Evolutionary conservation across 2,113 vertebrate species (phyloP), one percentile per base, ranked within the genome.

Genomic region (Anoplopoma fimbria): DNA sequence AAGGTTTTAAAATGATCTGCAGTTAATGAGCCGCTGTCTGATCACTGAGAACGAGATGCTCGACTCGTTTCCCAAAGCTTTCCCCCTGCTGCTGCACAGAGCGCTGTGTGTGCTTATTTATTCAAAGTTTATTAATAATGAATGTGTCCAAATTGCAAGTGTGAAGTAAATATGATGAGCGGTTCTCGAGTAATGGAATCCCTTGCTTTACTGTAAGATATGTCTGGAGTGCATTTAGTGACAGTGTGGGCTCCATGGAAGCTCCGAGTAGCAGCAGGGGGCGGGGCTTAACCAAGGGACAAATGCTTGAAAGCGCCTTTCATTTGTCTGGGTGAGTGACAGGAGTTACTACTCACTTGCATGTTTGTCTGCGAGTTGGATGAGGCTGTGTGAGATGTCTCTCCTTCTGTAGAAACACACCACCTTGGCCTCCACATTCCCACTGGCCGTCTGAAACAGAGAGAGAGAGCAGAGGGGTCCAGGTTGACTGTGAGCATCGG

Each of bases 371-470:
- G 98, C 98, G 86, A 99, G 97, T 95, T 98, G 97, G 93, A 99
- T 97, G 88, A 99, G 98, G 82, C 97, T 99, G 96, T 99, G 97
- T 74, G 98, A 99, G 93, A 99, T 99, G 93, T 99, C 98, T 92
- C 98, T 96, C 86, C 98, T 92, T 87, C 98, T 97, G 93, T 99
- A 99, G 95, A 99, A 99, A 93, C 98, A 99, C 70, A 99, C 97
- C 87, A 99, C 98, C 95, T 99, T 99, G 85, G 98, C 98, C 94
- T 99, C 98, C 94, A 99, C 98, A 0, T 99, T 99, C 85, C 98
- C 98, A 90, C 96, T 98, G 69, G 97, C 97, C 45, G 98, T 99
- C 98, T 99, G 95, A 93, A 95, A 96, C 38, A 36, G 53, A 88
- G 45, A 88, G 49, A 88, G 55, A n/a, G n/a, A n/a, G 34, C 1